Evolutionary conservation across 2,888 invertebrate species (phyloP), one percentile per base, ranked within the genome.

Genomic region (Cataglyphis cursor): DNA sequence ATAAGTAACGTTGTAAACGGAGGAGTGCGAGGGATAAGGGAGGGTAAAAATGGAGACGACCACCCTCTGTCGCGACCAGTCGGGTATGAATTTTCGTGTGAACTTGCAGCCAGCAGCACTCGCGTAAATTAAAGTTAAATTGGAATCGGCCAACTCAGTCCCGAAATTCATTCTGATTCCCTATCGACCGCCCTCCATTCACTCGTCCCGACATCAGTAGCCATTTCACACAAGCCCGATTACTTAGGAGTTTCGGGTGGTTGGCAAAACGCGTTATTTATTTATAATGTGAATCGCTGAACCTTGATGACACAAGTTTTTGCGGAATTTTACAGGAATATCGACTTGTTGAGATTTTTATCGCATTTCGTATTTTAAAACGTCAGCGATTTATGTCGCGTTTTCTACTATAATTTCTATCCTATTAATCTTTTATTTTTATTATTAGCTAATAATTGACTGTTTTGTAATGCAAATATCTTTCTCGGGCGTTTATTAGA

Each of bases 111-210:
- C 38, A 64, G 81, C 83, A 54, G 66, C 35, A 72, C 68, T 82
- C 76, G 84, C 81, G 81, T 87, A 80, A 86, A 87, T 87, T 85
- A 86, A 85, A 82, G 81, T 87, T 82, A 82, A 87, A 88, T 83
- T 85, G 88, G 78, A 83, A 78, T 81, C 81, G 84, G 59, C 70
- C 41, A 65, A 81, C 70, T 81, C 81, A 66, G 75, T 68, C 78
- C 51, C 72, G 70, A 84, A 87, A 82, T 80, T 75, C 84, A 80
- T 72, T 61, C 80, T 78, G 84, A 76, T 82, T 72, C 83, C 73
- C 81, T 59, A 51, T 57, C 73, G 73, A 48, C 66, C 57, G 35
- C 38, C 57, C 76, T 59, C 76, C 51, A 51, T 82, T 57, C 51
- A 44, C 72, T 35, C 70, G 76, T 35, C 76, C 41, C 57, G 48